Conservation (phyloP, 2,888 invertebrate genomes). For the Altica lythri region DNA sequence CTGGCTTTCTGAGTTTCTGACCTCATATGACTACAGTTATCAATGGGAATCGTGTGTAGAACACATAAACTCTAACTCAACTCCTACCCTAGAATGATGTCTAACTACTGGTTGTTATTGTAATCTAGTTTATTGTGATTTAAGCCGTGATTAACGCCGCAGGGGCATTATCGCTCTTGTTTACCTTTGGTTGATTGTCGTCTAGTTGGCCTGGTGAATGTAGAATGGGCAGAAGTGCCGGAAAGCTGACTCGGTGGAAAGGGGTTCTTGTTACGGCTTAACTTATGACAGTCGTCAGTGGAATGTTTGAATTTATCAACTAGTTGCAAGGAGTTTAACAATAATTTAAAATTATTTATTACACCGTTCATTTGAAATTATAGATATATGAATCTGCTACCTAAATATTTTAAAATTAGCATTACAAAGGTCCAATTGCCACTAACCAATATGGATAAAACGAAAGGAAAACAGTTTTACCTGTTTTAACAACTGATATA, state of each 20-base stretch:
- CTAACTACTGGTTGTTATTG: constrained; percentile 44
- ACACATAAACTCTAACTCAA: constrained; percentile 42
- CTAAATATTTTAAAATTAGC: too few species aligned
- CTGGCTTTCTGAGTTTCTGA: constrained; percentile 36
- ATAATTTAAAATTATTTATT: too few species aligned
- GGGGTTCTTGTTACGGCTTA: constrained; percentile 17
- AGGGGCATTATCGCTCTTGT: constrained; percentile 37
- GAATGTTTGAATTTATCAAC: too few species aligned
- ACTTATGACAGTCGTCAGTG: constrained; percentile 1
- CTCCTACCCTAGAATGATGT: constrained; percentile 33
- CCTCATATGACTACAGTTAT: constrained; percentile 37
- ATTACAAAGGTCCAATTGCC: too few species aligned
- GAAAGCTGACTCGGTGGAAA: constrained; percentile 11
- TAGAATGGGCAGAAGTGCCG: constrained; percentile 9
- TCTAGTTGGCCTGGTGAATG: constrained; percentile 1
- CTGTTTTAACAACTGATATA: too few species aligned
- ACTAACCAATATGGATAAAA: too few species aligned
- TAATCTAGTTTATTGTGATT: constrained; percentile 45
- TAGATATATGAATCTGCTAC: too few species aligned
- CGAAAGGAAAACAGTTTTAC: too few species aligned
- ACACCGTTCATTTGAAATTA: too few species aligned
- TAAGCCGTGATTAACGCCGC: constrained; percentile 36
- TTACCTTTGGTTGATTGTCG: constrained; percentile 30
- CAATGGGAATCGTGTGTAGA: constrained; percentile 46
- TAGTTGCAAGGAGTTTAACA: too few species aligned